Conservation (phyloP, 1,140 invertebrate species). For the Drosophila elegans region DNA sequence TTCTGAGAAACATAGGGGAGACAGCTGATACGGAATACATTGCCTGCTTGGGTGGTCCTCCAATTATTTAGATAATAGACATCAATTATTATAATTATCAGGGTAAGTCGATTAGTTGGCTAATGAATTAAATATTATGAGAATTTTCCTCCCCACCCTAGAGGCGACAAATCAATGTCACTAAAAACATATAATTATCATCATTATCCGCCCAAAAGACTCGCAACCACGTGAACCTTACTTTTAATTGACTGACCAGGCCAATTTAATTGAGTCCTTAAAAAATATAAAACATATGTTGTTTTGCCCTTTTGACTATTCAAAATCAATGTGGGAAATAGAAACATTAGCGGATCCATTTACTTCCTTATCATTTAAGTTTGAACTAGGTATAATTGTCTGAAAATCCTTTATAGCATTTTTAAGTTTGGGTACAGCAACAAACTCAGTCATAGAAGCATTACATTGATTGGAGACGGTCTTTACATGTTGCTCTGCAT, state of each 20-base stretch:
- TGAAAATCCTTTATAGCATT: neutral
- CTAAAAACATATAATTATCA: constrained; percentile 57
- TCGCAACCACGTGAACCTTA: constrained; percentile 6
- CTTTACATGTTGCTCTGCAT: neutral
- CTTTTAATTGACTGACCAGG: neutral
- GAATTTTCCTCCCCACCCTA: neutral
- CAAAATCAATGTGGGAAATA: neutral
- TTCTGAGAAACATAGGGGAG: neutral
- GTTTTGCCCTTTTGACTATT: neutral
- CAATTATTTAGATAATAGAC: constrained; percentile 55
- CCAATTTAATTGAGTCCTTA: neutral
- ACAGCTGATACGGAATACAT: neutral
- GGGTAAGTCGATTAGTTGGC: constrained; percentile 63
- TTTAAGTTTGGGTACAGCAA: neutral
- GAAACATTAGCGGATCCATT: neutral
- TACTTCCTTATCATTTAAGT: neutral
- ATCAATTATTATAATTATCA: constrained; percentile 56
- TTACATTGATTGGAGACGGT: neutral
- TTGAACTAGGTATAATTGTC: neutral
- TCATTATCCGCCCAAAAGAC: constrained; percentile 33
- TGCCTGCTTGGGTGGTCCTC: constrained; percentile 28
- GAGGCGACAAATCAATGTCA: constrained; percentile 51
- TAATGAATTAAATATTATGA: constrained; percentile 45
- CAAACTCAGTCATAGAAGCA: neutral
- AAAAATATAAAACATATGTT: constrained; percentile 1